Evolutionary conservation across 2,797 vertebrate genomes (phyloP).

Genomic region (Nyctalus aviator): DNA sequence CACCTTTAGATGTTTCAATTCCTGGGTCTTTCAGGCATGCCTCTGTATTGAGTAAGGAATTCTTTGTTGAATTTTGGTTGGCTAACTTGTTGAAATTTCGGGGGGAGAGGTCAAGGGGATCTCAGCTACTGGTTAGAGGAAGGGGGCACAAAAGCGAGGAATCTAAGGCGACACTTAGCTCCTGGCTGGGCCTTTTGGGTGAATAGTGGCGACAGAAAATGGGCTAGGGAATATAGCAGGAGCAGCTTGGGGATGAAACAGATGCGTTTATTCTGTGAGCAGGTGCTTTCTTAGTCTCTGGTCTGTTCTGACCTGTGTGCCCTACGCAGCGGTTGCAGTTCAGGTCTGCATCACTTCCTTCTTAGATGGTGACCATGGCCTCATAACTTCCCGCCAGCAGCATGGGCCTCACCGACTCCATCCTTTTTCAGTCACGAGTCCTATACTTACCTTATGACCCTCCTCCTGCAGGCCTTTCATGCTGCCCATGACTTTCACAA

Average conservation of each 20-base stretch:
- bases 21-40: too few relatives aligned
- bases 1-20: too few relatives aligned
- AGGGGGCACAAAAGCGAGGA: too few relatives aligned
- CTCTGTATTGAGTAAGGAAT: too few relatives aligned
- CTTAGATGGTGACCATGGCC: background rate
- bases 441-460: background rate
- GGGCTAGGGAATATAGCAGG: too few relatives aligned
- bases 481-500: background rate
- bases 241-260: too few relatives aligned
- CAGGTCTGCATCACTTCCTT: background rate
- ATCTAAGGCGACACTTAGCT: too few relatives aligned
- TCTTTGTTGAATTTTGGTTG: too few relatives aligned
- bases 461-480: background rate
- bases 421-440: background rate
- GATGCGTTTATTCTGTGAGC: background rate
- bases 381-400: background rate
- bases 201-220: too few relatives aligned
- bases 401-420: background rate
- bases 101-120: background rate
- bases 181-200: too few relatives aligned
- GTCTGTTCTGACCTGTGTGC: background rate
- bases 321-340: background rate
- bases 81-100: too few relatives aligned
- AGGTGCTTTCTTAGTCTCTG: background rate
- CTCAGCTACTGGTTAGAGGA: background rate